Evolutionary conservation across 2,888 invertebrate genomes (phyloP).

Genomic region (Griposia aprilina): DNA sequence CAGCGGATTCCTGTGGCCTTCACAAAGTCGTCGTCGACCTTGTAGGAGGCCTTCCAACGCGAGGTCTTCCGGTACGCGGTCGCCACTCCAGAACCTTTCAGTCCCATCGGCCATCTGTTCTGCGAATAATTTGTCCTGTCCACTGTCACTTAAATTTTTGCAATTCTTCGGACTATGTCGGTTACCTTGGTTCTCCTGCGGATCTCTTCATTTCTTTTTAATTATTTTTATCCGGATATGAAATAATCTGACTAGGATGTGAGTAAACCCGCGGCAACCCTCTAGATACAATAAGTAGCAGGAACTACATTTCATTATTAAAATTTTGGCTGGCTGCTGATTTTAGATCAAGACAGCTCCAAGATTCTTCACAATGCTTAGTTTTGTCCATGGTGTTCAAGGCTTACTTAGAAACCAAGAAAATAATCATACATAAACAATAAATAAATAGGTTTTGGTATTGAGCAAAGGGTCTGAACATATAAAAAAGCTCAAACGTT

Average conservation of each 20-base stretch:
- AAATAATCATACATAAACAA: not conserved
- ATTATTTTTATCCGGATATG: not conserved
- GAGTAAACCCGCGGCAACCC: not conserved
- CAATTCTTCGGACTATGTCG: too few relatives aligned
- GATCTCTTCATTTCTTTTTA: not conserved
- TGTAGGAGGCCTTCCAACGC: not conserved
- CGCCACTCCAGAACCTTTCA: too few relatives aligned
- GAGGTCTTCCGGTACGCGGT: not conserved
- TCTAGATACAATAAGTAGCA: not conserved
- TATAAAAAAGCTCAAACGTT: not conserved
- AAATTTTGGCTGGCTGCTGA: not conserved
- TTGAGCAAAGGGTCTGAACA: not conserved
- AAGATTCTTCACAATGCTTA: not conserved
- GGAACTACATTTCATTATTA: not conserved
- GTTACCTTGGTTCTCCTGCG: not conserved
- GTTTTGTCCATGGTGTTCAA: not conserved
- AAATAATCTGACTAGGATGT: not conserved
- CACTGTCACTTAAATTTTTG: too few relatives aligned
- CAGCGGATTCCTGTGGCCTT: not conserved
- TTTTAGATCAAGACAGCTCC: not conserved
- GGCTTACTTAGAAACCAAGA: not conserved
- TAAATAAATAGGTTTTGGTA: not conserved
- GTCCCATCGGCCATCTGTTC: too few relatives aligned
- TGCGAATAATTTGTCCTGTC: too few relatives aligned
- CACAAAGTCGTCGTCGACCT: too few relatives aligned